Evolutionary conservation across 2,113 vertebrate genomes (phyloP).

Genomic region (Hucho hucho): DNA sequence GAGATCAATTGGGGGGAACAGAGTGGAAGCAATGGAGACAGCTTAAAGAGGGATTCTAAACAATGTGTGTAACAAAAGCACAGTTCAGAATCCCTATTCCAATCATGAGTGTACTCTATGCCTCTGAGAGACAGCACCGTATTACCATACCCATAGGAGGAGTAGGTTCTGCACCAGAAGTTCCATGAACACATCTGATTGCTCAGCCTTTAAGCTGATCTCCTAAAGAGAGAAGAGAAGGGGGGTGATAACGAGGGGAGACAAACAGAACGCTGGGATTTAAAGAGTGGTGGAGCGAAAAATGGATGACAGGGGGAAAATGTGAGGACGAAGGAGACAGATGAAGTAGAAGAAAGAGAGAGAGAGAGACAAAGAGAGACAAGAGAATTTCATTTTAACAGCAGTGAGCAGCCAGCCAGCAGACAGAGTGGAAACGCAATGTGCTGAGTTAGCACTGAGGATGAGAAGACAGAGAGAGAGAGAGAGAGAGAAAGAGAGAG

Average conservation of each 20-base stretch:
- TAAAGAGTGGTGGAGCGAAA: not conserved
- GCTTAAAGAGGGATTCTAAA: too few species aligned
- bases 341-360: not conserved
- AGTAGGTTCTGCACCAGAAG: not conserved
- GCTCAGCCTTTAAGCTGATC: too few species aligned
- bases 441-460: conserved; percentile 52
- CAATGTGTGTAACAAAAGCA: too few species aligned
- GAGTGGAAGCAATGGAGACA: too few species aligned
- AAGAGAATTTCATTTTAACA: conserved; percentile 19
- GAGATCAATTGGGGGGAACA: too few species aligned
- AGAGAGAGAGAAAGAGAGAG: conserved; percentile 1
- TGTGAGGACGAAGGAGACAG: not conserved
- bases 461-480: conserved; percentile 10
- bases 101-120: too few species aligned
- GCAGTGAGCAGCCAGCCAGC: conserved; percentile 5
- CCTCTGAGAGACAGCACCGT: too few species aligned
- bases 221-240: not conserved
- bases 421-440: conserved; percentile 30
- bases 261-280: not conserved
- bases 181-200: too few species aligned
- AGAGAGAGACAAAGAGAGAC: conserved; percentile 4
- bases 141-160: not conserved
- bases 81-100: too few species aligned
- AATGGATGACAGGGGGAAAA: not conserved
- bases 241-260: not conserved